Evolutionary conservation across 2,113 vertebrate species (phyloP), one percentile per base, ranked within the genome.

Genomic region (Embiotoca jacksoni): DNA sequence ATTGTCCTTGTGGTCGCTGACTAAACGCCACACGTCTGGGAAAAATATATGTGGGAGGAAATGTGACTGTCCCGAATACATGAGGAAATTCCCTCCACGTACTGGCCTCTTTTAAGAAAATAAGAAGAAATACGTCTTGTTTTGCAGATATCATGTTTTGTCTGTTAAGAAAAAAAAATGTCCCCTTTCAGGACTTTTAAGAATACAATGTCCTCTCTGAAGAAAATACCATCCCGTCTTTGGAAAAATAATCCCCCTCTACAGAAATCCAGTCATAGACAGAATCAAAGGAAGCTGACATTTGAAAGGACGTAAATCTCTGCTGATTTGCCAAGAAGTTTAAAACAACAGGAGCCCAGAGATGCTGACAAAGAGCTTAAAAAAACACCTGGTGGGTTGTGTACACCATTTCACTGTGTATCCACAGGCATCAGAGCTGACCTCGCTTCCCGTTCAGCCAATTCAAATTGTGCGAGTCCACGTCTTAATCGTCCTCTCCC

Each of bases 341-440:
- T 71, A 67, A 71, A 78, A 83, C 66, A 71, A 66, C 69, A 61
- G 32, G 23, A 33, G 50, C 14, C 3, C 1, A 80, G 66, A 75
- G 49, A 78, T 54, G 46, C 78, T 82, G 74, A 85, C 84, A 79
- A 64, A 78, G 75, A 80, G 35, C 44, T 8, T 64, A 41, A 83
- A 63, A 23, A 78, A 65, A 60, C 16, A 8, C 5, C 35, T 8
- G 4, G 5, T 47, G 55, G 52, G 32, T 39, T 54, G 30, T 7
- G 11, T 41, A 2, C 61, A n/a, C 14, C 35, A 2, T 80, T 32
- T 58, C 59, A 54, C 5, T 76, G 49, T 81, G 53, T 78, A 55
- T 72, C 59, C 39, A 35, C 4, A 6, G 72, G 68, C 60, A 16
- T 69, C 54, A 72, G 23, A 61, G 8, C 7, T 41, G 75, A 86